Evolutionary conservation across 1,140 invertebrate genomes (phyloP), one percentile per base, ranked within the genome.

Genomic region (Chionoecetes opilio): DNA sequence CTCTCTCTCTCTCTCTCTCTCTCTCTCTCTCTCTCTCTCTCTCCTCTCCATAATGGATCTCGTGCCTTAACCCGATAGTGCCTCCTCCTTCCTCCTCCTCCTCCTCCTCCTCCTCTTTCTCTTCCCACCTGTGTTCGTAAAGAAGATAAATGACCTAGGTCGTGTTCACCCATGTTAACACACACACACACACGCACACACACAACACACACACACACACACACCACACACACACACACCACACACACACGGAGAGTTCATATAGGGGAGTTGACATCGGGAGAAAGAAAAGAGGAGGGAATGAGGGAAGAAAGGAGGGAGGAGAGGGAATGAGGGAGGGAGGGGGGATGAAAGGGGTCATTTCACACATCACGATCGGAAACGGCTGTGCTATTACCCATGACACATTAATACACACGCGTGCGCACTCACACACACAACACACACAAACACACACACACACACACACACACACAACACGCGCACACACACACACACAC

Each of bases 1-100:
- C 63, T 75, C 63, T 75, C 63, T 75, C 63, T 75, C 63, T 75
- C 63, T 75, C 63, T 75, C 63, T 75, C 63, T 75, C 63, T 75
- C 63, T 75, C 63, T 75, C 63, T 75, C 63, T 75, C 63, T 75
- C 63, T 75, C 63, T 75, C 63, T 75, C 63, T 75, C 63, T 75
- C 63, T 75, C 41, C 41, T 46, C 41, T 46, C 41, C 5, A 21
- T 75, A n/a, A n/a, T 75, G 63, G n/a, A 75, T 75, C 63, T 75
- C 63, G 63, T 75, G 26, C 63, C 63, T n/a, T n/a, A 75, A 75
- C 63, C 21, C 21, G 63, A 75, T 75, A 17, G 63, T 26, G 26
- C 8, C 63, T 75, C 63, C 63, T 75, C 63, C 63, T 75, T n/a
- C 63, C 63, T 75, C 63, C 63, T 75, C 63, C 63, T 75, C 63